Evolutionary conservation across 1,140 invertebrate genomes (phyloP).

Genomic region (Micrasema minimum): DNA sequence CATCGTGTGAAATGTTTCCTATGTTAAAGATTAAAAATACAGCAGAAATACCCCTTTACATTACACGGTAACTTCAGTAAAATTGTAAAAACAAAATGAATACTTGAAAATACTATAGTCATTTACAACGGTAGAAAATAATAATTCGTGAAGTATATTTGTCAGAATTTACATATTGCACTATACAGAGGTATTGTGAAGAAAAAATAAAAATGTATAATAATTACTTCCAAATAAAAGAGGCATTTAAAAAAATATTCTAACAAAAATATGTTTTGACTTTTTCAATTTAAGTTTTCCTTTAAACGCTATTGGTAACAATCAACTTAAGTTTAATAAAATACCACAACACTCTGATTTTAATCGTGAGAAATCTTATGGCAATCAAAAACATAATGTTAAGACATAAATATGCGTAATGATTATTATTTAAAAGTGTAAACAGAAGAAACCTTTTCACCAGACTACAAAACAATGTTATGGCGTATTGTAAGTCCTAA

Average conservation of each 20-base stretch:
- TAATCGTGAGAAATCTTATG: conserved; percentile 17
- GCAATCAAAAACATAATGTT: conserved; percentile 21
- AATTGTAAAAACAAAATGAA: too few relatives aligned
- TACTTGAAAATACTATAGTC: too few relatives aligned
- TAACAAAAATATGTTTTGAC: conserved; percentile 1
- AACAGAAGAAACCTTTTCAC: conserved; percentile 26
- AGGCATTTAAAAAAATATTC: background rate
- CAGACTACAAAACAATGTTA: conserved; percentile 22
- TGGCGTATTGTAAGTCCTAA: background rate
- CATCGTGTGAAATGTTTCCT: too few relatives aligned
- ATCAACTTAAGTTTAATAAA: conserved; percentile 17
- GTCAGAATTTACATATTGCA: too few relatives aligned
- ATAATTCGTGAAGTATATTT: too few relatives aligned
- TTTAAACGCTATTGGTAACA: conserved; percentile 17
- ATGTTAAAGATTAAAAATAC: too few relatives aligned
- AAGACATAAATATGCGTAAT: conserved; percentile 11
- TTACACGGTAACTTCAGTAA: too few relatives aligned
- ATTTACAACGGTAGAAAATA: too few relatives aligned
- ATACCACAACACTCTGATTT: conserved; percentile 14
- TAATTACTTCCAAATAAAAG: too few relatives aligned
- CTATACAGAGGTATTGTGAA: too few relatives aligned
- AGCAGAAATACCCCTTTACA: too few relatives aligned
- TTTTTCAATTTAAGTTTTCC: background rate
- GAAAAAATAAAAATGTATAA: too few relatives aligned
- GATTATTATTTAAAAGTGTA: conserved; percentile 14